A percentile compares a stretch with the other conserved stretches of the same genome.
Evolutionary conservation across 2,888 invertebrate genomes (phyloP).

Genomic region (Drosophila paracracens): DNA sequence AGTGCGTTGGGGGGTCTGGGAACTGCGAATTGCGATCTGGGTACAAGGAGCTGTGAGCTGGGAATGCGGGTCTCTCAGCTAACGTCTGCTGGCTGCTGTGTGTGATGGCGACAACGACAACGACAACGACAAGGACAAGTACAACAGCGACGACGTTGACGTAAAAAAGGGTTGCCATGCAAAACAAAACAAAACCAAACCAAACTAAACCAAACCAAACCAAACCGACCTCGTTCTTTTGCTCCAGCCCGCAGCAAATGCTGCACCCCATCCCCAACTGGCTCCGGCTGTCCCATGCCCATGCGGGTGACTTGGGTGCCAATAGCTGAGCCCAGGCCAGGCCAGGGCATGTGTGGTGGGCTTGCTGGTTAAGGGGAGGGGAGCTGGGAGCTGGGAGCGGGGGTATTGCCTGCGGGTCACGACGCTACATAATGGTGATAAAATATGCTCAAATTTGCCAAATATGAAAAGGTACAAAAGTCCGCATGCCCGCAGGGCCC

Average conservation of each 20-base stretch:
- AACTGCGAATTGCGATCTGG: constrained; percentile 1
- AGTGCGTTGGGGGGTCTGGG: constrained; percentile 12
- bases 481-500: constrained; percentile 53
- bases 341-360: background rate
- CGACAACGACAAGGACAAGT: constrained; percentile 18
- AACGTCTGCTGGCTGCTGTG: constrained; percentile 22
- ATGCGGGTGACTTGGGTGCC: constrained; percentile 67
- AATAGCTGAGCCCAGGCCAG: constrained; percentile 47
- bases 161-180: constrained; percentile 76
- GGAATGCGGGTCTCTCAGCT: constrained; percentile 44
- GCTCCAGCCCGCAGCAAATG: background rate
- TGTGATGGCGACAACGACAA: constrained; percentile 6
- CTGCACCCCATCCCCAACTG: background rate
- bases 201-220: constrained; percentile 1
- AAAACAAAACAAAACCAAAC: constrained; percentile 52
- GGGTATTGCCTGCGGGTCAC: constrained; percentile 70
- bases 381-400: background rate
- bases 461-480: constrained; percentile 77
- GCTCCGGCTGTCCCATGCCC: constrained; percentile 14
- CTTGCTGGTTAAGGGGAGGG: background rate
- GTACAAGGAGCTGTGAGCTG: constrained; percentile 1
- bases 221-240: constrained; percentile 27
- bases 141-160: constrained; percentile 35
- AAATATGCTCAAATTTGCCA: constrained; percentile 82
- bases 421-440: constrained; percentile 78